Evolutionary conservation across 2,113 vertebrate genomes (phyloP).

Genomic region (Lucifuga dentata): DNA sequence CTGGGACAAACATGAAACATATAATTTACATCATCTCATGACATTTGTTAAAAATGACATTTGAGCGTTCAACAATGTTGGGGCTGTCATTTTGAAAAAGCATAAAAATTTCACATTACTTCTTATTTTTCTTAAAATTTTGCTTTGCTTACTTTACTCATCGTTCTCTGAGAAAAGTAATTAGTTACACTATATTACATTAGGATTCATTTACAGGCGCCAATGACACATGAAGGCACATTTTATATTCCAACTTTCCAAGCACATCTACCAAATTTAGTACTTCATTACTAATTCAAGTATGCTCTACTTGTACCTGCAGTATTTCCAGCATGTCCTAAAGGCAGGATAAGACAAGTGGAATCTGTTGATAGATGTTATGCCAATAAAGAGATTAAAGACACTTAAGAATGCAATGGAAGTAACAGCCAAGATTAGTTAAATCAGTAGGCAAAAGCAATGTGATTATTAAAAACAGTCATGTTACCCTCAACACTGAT

Average conservation of each 20-base stretch:
- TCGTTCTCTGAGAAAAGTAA: no score
- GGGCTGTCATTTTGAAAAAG: background rate
- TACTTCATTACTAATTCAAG: background rate
- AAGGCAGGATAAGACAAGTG: slow-evolving; percentile 2
- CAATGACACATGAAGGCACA: background rate
- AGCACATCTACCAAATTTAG: background rate
- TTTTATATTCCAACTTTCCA: background rate
- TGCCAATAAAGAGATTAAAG: slow-evolving; percentile 5
- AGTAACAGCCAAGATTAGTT: background rate
- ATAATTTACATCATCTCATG: slow-evolving; percentile 38
- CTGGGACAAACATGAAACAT: slow-evolving; percentile 23
- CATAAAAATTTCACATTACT: background rate
- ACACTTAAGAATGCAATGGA: slow-evolving; percentile 8
- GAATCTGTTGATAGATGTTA: background rate
- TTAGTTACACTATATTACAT: background rate
- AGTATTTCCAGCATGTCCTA: background rate
- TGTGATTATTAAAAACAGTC: background rate
- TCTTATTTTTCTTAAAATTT: no score
- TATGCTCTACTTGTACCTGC: background rate
- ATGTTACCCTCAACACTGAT: background rate
- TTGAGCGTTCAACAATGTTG: background rate
- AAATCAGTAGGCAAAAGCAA: background rate
- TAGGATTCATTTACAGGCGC: background rate
- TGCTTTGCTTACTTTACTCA: no score
- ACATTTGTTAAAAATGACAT: background rate